Percentiles rank a stretch among this genome's conserved stretches.
Conservation (phyloP, 2,113 vertebrate genomes). For the Pristiophorus japonicus region DNA sequence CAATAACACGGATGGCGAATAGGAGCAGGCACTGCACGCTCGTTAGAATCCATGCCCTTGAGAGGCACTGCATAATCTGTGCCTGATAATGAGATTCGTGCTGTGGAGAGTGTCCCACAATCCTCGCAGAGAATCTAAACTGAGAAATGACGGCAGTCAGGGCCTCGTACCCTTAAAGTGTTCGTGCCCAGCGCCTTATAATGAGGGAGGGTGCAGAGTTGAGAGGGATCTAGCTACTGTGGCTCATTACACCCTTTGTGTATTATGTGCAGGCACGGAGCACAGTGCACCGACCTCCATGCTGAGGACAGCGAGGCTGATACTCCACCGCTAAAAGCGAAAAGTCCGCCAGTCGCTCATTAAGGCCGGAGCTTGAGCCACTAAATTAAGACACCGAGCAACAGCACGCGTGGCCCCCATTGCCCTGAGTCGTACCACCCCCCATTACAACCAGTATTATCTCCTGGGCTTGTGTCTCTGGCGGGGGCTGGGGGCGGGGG, state of each 20-base stretch:
- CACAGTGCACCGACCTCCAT: neutral
- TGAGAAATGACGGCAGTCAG: conserved; percentile 5
- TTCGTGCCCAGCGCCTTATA: conserved; percentile 12
- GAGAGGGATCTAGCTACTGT: neutral
- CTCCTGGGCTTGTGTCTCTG: neutral
- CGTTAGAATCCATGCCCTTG: conserved; percentile 27
- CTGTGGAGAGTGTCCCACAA: neutral
- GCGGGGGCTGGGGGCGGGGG: neutral
- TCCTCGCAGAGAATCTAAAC: neutral
- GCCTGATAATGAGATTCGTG: conserved; percentile 26
- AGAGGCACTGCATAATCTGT: conserved; percentile 20
- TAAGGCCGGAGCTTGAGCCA: neutral
- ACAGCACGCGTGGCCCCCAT: neutral
- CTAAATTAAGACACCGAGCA: conserved; percentile 16
- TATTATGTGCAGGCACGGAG: neutral
- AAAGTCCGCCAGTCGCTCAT: neutral
- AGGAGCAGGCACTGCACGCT: conserved; percentile 12
- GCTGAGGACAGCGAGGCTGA: neutral
- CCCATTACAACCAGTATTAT: conserved; percentile 24
- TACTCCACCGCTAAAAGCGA: neutral
- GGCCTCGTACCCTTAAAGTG: neutral
- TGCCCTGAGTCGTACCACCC: neutral
- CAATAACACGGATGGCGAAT: conserved; percentile 28
- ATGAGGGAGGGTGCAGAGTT: conserved; percentile 2
- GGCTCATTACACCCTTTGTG: conserved; percentile 25